Percentiles rank a stretch among this genome's conserved stretches.
Conservation (phyloP, 2,888 invertebrate species). For the Keiferia lycopersicella region DNA sequence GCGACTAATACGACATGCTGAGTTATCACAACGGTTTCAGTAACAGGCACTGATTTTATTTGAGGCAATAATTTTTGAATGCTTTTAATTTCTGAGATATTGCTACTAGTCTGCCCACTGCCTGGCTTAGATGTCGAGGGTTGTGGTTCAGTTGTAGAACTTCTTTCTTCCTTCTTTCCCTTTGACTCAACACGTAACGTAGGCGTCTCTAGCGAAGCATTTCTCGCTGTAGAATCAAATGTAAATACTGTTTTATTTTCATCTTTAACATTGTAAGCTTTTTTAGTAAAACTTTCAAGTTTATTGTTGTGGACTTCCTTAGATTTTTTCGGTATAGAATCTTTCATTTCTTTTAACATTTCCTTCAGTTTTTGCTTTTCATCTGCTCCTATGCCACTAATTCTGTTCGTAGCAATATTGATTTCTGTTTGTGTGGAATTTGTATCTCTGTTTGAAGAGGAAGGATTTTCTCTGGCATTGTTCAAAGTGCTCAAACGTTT, state of each 20-base stretch:
- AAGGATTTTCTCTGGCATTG: conserved; percentile 34
- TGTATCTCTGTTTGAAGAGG: conserved; percentile 31
- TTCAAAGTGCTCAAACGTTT: conserved; percentile 22
- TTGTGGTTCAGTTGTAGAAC: conserved; percentile 1
- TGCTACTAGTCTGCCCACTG: background rate
- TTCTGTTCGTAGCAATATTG: conserved; percentile 29
- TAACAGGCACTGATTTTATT: conserved; percentile 25
- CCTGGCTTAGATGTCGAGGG: conserved; percentile 25
- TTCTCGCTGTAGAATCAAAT: conserved; percentile 29
- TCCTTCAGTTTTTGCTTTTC: conserved; percentile 84
- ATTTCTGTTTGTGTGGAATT: conserved; percentile 54
- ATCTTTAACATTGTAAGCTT: conserved; percentile 40
- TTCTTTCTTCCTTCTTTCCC: conserved; percentile 28
- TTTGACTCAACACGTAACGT: conserved; percentile 61
- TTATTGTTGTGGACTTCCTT: conserved; percentile 53
- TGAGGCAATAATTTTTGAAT: conserved; percentile 6
- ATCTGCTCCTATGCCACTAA: conserved; percentile 42
- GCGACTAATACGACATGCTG: conserved; percentile 45
- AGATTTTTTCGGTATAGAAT: conserved; percentile 84
- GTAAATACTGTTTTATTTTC: conserved; percentile 30
- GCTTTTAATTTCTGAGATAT: conserved; percentile 7
- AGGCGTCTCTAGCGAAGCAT: conserved; percentile 51
- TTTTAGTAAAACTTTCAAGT: conserved; percentile 49
- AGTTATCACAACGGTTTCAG: conserved; percentile 42
- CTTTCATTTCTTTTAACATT: conserved; percentile 89